Evolutionary conservation across 1,140 invertebrate genomes (phyloP), one percentile per base, ranked within the genome.

Genomic region (Carposina sasakii): DNA sequence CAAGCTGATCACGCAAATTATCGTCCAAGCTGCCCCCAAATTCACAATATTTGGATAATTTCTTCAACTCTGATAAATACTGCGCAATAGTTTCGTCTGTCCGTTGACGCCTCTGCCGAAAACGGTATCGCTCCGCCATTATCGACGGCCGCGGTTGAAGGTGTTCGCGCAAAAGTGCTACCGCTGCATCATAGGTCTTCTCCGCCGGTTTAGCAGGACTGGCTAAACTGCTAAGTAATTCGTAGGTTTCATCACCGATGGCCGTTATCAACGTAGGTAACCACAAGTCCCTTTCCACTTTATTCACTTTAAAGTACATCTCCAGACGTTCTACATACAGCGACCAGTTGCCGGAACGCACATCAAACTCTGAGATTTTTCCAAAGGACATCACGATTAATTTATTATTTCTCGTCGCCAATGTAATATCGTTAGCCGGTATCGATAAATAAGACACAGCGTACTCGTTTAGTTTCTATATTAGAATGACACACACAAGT

Each of bases 1-100:
- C 55, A 9, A 63, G 55, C 13, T 63, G 57, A 21, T 63, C 54
- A 0, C 60, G 33, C 5, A 63, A 28, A 34, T 42, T 60, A 19
- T 63, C 53, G 1, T 39, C 13, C 22, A 57, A 21, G n/a, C 48
- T 16, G 2, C 16, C 31, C 8, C 26, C 24, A 33, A 53, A 55
- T 22, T 47, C 33, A 30, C 56, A 62, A 17, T 36, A 16, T 36
- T 47, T 52, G 6, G 54, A 52, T 43, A 63, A 13, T 21, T 47
- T 57, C 43, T 60, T 60, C 33, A 63, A 24, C 8, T 26, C 51
- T 8, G 47, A 28, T 1, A 48, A 30, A 19, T 58, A 58, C 10
- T 50, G 21, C 0, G 55, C 40, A 9, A 62, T 30, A 28, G 12
- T 48, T 28, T 63, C 53, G 3, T 21, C 50, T 9, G 22, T 19